Evolutionary conservation across 2,113 vertebrate genomes (phyloP).

Genomic region (Balaeniceps rex): DNA sequence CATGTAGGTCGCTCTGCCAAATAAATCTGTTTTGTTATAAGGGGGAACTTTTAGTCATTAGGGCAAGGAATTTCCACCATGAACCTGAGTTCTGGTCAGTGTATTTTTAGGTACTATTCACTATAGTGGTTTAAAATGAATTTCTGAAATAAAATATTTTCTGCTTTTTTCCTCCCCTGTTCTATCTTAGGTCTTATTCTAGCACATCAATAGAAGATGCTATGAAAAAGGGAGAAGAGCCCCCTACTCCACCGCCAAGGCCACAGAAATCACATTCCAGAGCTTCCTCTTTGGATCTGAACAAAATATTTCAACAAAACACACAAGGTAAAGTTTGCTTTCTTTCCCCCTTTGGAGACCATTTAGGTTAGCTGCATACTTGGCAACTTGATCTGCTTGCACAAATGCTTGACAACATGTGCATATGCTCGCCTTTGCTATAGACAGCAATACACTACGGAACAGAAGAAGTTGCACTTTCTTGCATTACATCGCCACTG

Average conservation of each 20-base stretch:
- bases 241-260: slow-evolving; percentile 93
- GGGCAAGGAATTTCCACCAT: neutral
- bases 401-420: neutral
- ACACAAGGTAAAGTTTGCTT: slow-evolving; percentile 76
- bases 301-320: slow-evolving; percentile 92
- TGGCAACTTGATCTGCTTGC: neutral
- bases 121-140: neutral
- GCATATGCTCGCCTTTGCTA: neutral
- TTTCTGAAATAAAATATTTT: neutral
- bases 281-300: slow-evolving; percentile 96
- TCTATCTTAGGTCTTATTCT: slow-evolving; percentile 87
- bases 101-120: neutral
- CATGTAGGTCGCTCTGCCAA: neutral
- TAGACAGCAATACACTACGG: neutral
- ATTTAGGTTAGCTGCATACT: neutral
- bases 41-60: neutral
- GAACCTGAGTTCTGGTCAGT: neutral
- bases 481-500: neutral
- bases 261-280: slow-evolving; percentile 96
- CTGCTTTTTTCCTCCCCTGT: neutral
- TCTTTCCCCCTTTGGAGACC: neutral
- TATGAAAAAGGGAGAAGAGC: slow-evolving; percentile 91
- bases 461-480: neutral
- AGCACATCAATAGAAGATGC: slow-evolving; percentile 94
- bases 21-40: neutral